Evolutionary conservation across 2,888 invertebrate species (phyloP), one percentile per base, ranked within the genome.

Genomic region (Petrophora chlorosata): DNA sequence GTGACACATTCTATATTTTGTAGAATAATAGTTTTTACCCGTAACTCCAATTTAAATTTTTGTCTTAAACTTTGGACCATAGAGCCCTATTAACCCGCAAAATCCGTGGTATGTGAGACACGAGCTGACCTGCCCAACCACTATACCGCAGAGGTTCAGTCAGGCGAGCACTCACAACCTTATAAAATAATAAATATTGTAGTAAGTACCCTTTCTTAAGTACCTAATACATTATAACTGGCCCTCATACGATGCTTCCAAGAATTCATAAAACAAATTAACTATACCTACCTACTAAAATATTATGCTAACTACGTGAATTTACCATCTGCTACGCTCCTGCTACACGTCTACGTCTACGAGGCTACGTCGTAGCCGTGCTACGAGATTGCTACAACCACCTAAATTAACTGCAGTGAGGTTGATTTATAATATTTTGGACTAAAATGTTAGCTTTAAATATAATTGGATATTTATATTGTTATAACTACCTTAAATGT

Each of bases 371-470:
- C 19, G 41, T 33, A 25, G 16, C 23, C 9, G n/a, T 25, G 32
- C 32, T 23, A 33, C 41, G 32, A 33, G 10, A 16, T 41, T 33
- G 33, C 33, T 33, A 22, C 39, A 22, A 33, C 23, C 32, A 32
- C 14, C 23, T 36, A 36, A 36, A 23, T 40, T 40, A 30, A 40
- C 30, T 39, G 14, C 9, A 13, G 2, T 10, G 7, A 36, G 9
- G 13, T 17, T 39, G 30, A 29, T 40, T 30, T 32, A 30, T 39
- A 29, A 12, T 3, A 40, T 23, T 30, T 22, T 30, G 22, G 14
- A 23, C 9, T 30, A 13, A 29, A 22, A 30, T 22, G 15, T 17
- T 38, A 16, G 29, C 5, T 39, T 29, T 39, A 10, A 26, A 10
- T 25, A 9, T 10, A 2, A 1, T 25, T n/a, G n/a, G n/a, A n/a